Evolutionary conservation across 2,797 vertebrate genomes (phyloP).

Genomic region (Pitangus sulphuratus): DNA sequence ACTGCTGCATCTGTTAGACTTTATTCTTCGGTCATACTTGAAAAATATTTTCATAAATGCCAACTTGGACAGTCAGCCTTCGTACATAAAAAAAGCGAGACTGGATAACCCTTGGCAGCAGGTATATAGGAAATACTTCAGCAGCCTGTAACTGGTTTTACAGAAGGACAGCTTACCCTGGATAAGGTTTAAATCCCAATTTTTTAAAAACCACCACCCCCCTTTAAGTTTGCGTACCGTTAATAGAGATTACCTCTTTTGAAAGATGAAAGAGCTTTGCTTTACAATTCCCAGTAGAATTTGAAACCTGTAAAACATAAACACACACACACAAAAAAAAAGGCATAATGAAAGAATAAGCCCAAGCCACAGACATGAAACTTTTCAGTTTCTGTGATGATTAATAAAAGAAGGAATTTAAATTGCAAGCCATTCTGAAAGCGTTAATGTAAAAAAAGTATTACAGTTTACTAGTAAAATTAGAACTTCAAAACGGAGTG

Average conservation of each 20-base stretch:
- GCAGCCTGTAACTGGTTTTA: conserved; percentile 31
- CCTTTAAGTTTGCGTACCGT: conserved; percentile 32
- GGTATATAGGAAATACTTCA: conserved; percentile 39
- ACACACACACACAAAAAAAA: neutral
- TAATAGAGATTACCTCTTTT: conserved; percentile 85
- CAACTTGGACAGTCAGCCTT: neutral
- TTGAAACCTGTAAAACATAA: conserved; percentile 82
- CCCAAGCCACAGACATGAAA: conserved; percentile 56
- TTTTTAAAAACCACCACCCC: neutral
- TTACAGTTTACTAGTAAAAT: conserved; percentile 13
- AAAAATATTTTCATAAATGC: conserved; percentile 2
- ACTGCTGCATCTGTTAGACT: neutral
- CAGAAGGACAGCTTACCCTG: neutral
- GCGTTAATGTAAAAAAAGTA: neutral
- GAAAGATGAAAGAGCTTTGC: conserved; percentile 91
- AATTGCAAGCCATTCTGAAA: neutral
- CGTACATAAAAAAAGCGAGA: neutral
- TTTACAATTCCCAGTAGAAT: conserved; percentile 86
- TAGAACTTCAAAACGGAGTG: neutral
- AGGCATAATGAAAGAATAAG: neutral
- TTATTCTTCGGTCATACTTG: neutral
- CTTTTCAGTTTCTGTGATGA: neutral
- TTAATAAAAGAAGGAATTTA: conserved; percentile 45
- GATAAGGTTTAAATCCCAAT: neutral
- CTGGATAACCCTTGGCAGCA: conserved; percentile 32